These are phyloP conservation scores for Cryptocheilus praepositus DNA, from an alignment of 2,888 invertebrate species.

Conservation along the genomic window DNA sequence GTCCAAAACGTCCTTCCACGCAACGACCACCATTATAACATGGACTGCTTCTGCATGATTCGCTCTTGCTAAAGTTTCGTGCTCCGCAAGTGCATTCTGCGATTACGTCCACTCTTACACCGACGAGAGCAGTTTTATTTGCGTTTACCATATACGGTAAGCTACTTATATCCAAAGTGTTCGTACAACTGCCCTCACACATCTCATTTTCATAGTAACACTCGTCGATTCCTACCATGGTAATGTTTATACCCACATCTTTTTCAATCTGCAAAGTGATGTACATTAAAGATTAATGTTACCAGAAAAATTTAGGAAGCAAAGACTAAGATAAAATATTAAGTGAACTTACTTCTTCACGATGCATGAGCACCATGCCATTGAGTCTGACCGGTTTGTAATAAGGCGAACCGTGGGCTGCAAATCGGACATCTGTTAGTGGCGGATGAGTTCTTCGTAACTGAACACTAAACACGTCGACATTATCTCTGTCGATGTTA, in stretches of 20 bases:
- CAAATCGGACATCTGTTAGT: conserved; percentile 93
- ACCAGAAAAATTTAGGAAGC: not conserved
- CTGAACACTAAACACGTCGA: conserved; percentile 98
- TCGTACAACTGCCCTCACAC: conserved; percentile 97
- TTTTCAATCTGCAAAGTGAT: conserved; percentile 82
- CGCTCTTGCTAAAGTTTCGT: conserved; percentile 92
- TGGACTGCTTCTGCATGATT: conserved; percentile 91
- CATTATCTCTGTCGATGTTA: conserved; percentile 90
- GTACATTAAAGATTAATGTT: not conserved
- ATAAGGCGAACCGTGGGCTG: conserved; percentile 96
- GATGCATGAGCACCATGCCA: conserved; percentile 94
- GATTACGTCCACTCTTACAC: conserved; percentile 93
- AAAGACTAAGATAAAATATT: not conserved
- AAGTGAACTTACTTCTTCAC: conserved; percentile 81
- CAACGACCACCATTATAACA: conserved; percentile 98
- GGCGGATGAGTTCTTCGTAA: conserved; percentile 90
- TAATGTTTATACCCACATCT: conserved; percentile 95
- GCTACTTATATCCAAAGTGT: conserved; percentile 91
- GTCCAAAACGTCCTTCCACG: conserved; percentile 91
- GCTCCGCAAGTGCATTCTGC: conserved; percentile 96
- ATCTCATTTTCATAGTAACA: conserved; percentile 95
- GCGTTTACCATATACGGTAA: conserved; percentile 97
- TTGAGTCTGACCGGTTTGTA: conserved; percentile 96
- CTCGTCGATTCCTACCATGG: conserved; percentile 98
- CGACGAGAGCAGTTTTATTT: conserved; percentile 97